Evolutionary conservation across 2,888 invertebrate genomes (phyloP), one percentile per base, ranked within the genome.

Genomic region (Apodemia duryi): DNA sequence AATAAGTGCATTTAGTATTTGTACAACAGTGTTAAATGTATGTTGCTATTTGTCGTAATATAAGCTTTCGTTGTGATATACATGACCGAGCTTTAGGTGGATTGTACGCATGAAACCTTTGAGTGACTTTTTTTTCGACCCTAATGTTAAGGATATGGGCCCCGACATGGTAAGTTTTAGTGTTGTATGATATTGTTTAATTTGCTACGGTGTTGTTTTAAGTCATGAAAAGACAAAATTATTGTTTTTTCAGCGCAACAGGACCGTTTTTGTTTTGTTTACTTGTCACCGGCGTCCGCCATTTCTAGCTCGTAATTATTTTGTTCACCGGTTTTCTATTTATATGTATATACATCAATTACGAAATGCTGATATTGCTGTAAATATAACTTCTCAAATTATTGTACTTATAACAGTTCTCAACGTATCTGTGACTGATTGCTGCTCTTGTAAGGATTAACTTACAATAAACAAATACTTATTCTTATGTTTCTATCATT

Each of bases 91-190:
- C 85, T 88, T 86, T 84, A 83, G 82, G 84, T 80, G 83, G 83
- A 85, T 84, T 82, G 88, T 85, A 88, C 91, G 91, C 93, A 94
- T 94, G 94, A 94, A 94, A 94, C 94, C 94, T 85, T 93, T 94
- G 92, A 93, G 93, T 92, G 93, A 93, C 84, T 93, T 94, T 86
- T 94, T 94, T 92, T 94, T 94, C 85, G 93, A 94, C 90, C 90
- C 93, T 89, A 94, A 95, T 93, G 95, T 95, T 94, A 95, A 94
- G 94, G 95, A 95, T 93, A 95, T 95, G 94, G 95, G 95, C 93
- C 95, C 95, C 92, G 95, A 95, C 92, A 95, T 95, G 95, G 95
- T 95, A 92, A 93, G 92, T 90, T 80, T 81, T 75, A 75, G 73
- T 64, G 67, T 69, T 76, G 74, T 70, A 74, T 71, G 65, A 68